Evolutionary conservation across 2,113 vertebrate species (phyloP), one percentile per base, ranked within the genome.

Genomic region (Oreochromis spilurus): DNA sequence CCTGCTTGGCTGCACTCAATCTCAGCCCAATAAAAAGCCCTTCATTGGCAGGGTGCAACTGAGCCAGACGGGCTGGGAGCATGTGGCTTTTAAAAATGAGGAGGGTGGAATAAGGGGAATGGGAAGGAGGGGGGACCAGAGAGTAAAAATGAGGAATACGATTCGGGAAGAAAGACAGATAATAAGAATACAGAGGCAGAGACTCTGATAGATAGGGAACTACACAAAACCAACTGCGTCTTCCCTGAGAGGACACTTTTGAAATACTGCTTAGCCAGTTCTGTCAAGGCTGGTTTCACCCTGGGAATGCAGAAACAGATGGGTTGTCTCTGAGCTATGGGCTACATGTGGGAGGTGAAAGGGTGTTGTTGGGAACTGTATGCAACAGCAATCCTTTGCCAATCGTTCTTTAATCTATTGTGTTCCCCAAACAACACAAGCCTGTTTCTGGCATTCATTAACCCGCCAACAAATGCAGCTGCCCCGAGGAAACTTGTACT

Each of bases 1-100:
- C 92, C 94, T 94, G 96, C 96, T 96, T 96, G 95, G 95, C 96
- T 96, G 96, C 96, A 96, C 96, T 96, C 96, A 96, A 96, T 96
- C 95, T 96, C 93, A 91, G 95, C 94, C 95, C 94, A 97, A 97
- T 96, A 96, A 96, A 96, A 96, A 95, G 94, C 91, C 95, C 94
- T 96, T 96, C 96, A 96, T 95, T 96, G 96, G 96, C 95, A 93
- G 89, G 88, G 95, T 94, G 91, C 93, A 93, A 95, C 95, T 95
- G 93, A 96, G 94, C 94, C 95, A 95, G 93, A 95, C 94, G 88
- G 92, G 92, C 94, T 93, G 95, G 93, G 94, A 95, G 95, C 93
- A 95, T 96, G 95, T 94, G 95, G 95, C 93, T 95, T 95, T 95
- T 93, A 91, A 94, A 93, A 95, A 91, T 91, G 93, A 92, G 91